Evolutionary conservation across 2,888 invertebrate species (phyloP), one percentile per base, ranked within the genome.

Genomic region (Tachina fera): DNA sequence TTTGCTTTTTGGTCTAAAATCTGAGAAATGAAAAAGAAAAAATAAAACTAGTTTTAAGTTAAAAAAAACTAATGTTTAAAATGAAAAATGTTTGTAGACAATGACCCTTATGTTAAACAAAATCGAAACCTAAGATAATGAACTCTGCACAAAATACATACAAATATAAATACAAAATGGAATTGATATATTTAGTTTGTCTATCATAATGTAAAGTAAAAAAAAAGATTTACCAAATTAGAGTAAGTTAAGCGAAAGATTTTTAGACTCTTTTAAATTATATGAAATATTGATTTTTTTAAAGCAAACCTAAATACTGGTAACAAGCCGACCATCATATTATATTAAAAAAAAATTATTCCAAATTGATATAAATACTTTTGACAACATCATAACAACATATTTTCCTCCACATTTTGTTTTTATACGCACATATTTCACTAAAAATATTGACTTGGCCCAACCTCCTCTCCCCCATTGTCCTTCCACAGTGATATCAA

Each of bases 381-480:
- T 82, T 86, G 85, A 86, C 85, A 86, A 78, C 77, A 78, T 74
- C 81, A 76, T 53, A 80, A 80, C 53, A 80, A 68, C 39, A 61
- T 45, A 9, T 31, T 13, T 65, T 22, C 13, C 39, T 60, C 14
- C 58, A 63, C 11, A 63, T 68, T 11, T 49, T 16, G 9, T 76
- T 53, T 31, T 16, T 51, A 31, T 31, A 43, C 19, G n/a, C 13
- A 10, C 39, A 49, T 16, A 9, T 63, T 53, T n/a, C 58, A 56
- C 75, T 71, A 31, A 45, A 41, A 58, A 76, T 43, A 19, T 56
- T 41, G 43, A 31, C 45, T 60, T 68, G 49, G 61, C 65, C 49
- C 47, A 2, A 31, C 6, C 31, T 6, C 0, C 2, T 4, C 31
- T 4, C 31, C 5, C 31, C 31, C 31, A 31, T 6, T 0, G 31